These are phyloP conservation scores for Epinotia bilunana DNA, from an alignment of 2,888 invertebrate genomes.

Conservation along the genomic window DNA sequence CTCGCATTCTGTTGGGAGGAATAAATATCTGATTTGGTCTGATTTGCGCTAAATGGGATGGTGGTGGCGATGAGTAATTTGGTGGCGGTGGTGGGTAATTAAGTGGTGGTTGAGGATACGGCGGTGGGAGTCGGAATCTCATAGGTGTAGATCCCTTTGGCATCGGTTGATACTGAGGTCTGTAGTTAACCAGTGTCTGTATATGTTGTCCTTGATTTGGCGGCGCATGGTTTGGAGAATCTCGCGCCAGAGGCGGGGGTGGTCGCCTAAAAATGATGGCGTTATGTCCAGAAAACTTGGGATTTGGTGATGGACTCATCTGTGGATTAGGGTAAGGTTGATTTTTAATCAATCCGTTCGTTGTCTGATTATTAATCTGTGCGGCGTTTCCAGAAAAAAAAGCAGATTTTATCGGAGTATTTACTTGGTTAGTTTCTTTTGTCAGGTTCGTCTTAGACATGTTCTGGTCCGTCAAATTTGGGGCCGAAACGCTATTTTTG, in stretches of 20 bases:
- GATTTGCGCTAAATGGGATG: not conserved
- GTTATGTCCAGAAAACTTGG: conserved; percentile 19
- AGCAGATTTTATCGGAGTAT: not conserved
- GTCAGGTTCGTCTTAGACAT: not conserved
- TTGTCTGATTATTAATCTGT: not conserved
- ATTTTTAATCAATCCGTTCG: not conserved
- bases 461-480: not conserved
- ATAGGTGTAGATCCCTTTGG: not conserved
- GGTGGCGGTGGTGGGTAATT: not conserved
- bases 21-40: not conserved
- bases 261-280: conserved; percentile 26
- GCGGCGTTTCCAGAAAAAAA: not conserved
- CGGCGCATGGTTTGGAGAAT: not conserved
- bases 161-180: not conserved
- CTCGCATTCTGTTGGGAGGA: not conserved
- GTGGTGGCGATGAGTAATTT: not conserved
- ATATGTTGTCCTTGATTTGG: conserved; percentile 5
- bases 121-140: not conserved
- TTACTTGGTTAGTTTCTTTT: not conserved
- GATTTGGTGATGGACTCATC: not conserved
- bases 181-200: conserved; percentile 24
- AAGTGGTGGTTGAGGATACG: not conserved
- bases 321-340: not conserved
- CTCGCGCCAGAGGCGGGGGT: not conserved
- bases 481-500: not conserved